These are phyloP conservation scores for Hirtodrosophila confusa DNA, from an alignment of 2,888 invertebrate species.

Conservation along the genomic window DNA sequence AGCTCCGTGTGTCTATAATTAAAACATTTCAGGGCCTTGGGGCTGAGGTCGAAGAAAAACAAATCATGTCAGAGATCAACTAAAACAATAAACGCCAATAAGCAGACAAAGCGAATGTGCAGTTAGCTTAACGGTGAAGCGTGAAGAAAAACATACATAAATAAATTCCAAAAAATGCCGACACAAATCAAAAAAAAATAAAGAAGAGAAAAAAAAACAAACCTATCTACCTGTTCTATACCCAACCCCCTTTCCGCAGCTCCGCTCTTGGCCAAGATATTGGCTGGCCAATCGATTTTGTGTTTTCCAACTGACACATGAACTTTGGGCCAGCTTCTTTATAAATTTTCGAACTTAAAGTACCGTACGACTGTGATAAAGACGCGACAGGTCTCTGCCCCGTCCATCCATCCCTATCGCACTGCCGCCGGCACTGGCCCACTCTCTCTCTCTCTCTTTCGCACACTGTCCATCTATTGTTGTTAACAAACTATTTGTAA, in stretches of 20 bases:
- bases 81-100: constrained; percentile 74
- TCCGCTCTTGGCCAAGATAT: neutral
- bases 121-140: constrained; percentile 79
- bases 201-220: constrained; percentile 6
- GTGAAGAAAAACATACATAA: constrained; percentile 72
- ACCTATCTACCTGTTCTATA: constrained; percentile 41
- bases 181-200: constrained; percentile 35
- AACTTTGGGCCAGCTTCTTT: constrained; percentile 59
- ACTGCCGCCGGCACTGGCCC: neutral
- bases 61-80: constrained; percentile 69
- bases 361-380: constrained; percentile 64
- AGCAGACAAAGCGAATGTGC: constrained; percentile 77
- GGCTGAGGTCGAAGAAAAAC: constrained; percentile 47
- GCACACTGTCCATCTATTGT: constrained; percentile 30
- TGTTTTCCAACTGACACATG: constrained; percentile 62
- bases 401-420: neutral
- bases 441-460: neutral
- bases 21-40: constrained; percentile 40
- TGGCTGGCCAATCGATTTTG: constrained; percentile 49
- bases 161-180: constrained; percentile 55
- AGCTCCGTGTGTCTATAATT: constrained; percentile 41
- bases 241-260: neutral
- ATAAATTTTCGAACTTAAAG: constrained; percentile 50
- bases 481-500: constrained; percentile 53
- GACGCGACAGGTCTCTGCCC: constrained; percentile 50